Base-by-base conservation (phyloP, 2,888 invertebrate genomes). In the Ormyrus rosae region DNA sequence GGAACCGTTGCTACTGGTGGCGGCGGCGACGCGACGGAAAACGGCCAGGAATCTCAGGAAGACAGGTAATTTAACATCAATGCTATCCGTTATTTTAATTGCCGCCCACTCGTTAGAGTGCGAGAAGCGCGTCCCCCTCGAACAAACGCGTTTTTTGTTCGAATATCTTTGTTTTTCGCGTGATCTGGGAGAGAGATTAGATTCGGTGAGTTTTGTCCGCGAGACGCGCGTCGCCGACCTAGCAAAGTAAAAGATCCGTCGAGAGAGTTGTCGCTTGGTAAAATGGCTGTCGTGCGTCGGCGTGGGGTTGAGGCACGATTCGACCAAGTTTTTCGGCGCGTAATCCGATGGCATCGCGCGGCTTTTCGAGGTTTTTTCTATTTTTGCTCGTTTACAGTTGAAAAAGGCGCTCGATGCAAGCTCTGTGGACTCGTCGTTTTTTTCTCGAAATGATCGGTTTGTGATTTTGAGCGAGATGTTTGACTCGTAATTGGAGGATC, bases 21-120 rank as follows among this genome's bases (percentile, higher is more conserved):
- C 53, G 94, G 94, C 86, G 95, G 94, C 90, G 94, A 93, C 89
- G 93, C 93, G 87, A 93, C 93, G 87, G 95, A 95, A 90, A 94
- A 95, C 91, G 95, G 95, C 84, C 90, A 89, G 85, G 91, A 91
- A 76, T 88, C 89, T 53, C 90, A 91, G 82, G 91, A 91, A 84
- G 91, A 90, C 87, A 90, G 90, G 91, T 91, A 90, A 89, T 82
- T 71, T 65, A 78, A 75, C 80, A 83, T 83, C 78, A 84, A 34
- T 34, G 34, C 4, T 34, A 4, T 34, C 34, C 34, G 34, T 34
- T 34, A 34, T 34, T 3, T 34, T 34, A 34, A 34, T 34, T 34
- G 34, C 34, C 34, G 34, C 34, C 34, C 34, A 34, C 34, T 34
- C 34, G 2, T 34, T 34, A 2, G 34, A 34, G 34, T 34, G 34